Conservation (phyloP, 2,113 vertebrate species). For the Antigone vipio region DNA sequence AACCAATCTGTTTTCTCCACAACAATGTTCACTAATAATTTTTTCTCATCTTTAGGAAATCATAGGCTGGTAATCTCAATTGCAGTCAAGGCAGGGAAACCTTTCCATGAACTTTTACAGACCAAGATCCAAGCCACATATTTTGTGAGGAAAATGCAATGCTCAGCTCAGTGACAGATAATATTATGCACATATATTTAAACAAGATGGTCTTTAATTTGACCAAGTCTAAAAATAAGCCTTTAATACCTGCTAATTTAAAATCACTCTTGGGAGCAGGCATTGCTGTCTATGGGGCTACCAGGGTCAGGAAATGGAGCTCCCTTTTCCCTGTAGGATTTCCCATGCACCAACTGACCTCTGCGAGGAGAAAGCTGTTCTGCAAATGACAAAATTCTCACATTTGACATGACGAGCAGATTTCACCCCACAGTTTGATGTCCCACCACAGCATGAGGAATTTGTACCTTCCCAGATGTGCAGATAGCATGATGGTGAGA, state of each 20-base stretch:
- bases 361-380: fast-evolving
- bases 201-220: background rate
- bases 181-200: background rate
- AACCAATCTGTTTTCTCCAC: background rate
- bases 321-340: background rate
- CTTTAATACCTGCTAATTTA: background rate
- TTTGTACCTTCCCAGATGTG: background rate
- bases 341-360: background rate
- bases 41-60: background rate
- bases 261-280: background rate
- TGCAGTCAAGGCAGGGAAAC: background rate
- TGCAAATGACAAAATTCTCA: background rate
- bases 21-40: background rate
- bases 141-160: background rate
- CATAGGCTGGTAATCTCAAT: background rate
- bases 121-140: background rate
- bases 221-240: background rate
- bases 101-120: background rate
- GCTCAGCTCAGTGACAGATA: background rate
- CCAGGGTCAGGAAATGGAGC: background rate
- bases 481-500: background rate
- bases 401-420: fast-evolving
- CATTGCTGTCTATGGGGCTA: background rate
- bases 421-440: background rate
- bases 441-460: background rate